These are phyloP conservation scores for Simalia tracyae DNA, from an alignment of 2,797 vertebrate species.

Conservation along the genomic window DNA sequence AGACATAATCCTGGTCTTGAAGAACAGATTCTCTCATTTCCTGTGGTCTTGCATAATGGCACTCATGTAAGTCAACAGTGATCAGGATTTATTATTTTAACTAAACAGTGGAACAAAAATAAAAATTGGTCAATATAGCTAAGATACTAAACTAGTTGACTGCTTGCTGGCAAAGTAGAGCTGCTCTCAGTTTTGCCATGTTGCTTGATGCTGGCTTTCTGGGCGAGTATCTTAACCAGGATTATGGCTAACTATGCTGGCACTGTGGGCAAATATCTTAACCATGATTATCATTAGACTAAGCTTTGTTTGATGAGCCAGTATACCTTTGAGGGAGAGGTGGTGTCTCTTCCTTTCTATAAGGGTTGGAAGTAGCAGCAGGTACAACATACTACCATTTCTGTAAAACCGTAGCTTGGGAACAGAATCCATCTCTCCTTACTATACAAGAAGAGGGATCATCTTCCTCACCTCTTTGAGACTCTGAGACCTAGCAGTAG, in stretches of 20 bases:
- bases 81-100: background rate
- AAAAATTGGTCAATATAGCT: background rate
- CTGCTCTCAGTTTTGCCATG: background rate
- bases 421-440: background rate
- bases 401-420: background rate
- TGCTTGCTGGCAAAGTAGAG: background rate
- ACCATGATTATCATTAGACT: background rate
- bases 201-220: background rate
- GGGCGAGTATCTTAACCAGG: background rate
- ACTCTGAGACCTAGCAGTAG: background rate
- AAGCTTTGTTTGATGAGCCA: background rate
- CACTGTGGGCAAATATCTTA: background rate
- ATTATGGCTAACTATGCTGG: background rate
- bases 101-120: background rate
- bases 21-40: background rate
- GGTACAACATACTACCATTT: background rate
- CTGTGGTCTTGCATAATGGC: background rate
- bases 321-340: background rate
- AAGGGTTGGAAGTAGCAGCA: background rate
- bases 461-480: background rate
- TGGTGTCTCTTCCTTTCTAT: background rate
- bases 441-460: background rate
- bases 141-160: background rate
- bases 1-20: background rate
- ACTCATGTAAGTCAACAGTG: background rate